Conservation (phyloP, 1,140 invertebrate species). For the Elysia chlorotica region DNA sequence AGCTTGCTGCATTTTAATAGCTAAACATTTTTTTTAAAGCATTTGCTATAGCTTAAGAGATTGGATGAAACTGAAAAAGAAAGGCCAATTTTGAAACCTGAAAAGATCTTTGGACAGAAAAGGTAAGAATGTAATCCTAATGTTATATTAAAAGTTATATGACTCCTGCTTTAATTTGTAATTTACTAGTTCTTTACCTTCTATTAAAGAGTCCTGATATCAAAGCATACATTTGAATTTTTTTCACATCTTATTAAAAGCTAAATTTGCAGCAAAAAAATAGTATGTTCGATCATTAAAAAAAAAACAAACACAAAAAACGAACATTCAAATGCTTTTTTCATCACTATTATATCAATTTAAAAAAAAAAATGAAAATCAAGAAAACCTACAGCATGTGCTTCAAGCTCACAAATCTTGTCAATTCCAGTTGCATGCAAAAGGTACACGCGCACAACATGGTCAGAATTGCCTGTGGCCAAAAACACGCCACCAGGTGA, state of each 20-base stretch:
- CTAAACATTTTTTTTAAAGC: too few relatives aligned
- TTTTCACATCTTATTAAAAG: background rate
- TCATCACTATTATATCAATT: background rate
- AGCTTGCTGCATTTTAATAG: too few relatives aligned
- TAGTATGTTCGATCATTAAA: background rate
- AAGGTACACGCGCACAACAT: slow-evolving; percentile 88
- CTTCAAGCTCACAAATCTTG: slow-evolving; percentile 82
- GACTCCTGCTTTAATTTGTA: too few relatives aligned
- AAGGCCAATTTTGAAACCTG: too few relatives aligned
- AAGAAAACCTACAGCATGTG: slow-evolving; percentile 70
- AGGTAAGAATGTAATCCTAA: too few relatives aligned
- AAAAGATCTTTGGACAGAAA: too few relatives aligned
- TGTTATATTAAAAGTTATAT: too few relatives aligned
- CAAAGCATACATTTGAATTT: too few relatives aligned
- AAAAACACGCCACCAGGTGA: slow-evolving; percentile 92
- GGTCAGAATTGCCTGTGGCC: slow-evolving; percentile 91
- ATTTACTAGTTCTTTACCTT: too few relatives aligned
- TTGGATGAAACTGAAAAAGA: too few relatives aligned
- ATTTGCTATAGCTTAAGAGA: too few relatives aligned
- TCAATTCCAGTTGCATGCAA: slow-evolving; percentile 77
- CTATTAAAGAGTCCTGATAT: too few relatives aligned
- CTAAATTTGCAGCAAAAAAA: background rate
- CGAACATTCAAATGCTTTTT: background rate
- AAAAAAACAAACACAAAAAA: background rate
- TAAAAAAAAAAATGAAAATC: background rate